Conservation (phyloP, 2,888 invertebrate genomes). For the Rotaria socialis region DNA sequence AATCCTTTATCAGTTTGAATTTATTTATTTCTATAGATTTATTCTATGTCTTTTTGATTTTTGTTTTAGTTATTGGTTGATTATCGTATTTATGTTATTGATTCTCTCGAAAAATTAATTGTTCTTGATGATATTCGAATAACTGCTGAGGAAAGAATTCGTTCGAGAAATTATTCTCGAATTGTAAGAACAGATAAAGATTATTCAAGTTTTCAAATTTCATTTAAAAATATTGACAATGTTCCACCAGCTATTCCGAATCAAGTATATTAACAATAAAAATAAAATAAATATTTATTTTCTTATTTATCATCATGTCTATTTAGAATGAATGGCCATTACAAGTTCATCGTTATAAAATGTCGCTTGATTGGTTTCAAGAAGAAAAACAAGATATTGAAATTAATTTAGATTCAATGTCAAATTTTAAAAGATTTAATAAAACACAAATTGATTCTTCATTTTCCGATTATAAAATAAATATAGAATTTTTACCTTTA, state of each 20-base stretch:
- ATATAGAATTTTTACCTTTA: background rate
- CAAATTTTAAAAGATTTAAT: background rate
- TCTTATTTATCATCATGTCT: too few relatives aligned
- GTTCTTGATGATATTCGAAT: conserved; percentile 57
- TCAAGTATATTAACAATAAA: background rate
- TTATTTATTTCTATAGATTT: too few relatives aligned
- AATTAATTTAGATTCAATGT: background rate
- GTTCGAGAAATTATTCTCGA: background rate
- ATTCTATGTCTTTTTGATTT: background rate
- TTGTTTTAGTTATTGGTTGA: conserved; percentile 54
- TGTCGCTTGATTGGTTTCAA: background rate
- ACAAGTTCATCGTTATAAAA: background rate
- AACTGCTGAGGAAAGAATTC: conserved; percentile 55
- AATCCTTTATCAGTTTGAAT: conserved; percentile 56
- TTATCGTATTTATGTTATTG: conserved; percentile 58
- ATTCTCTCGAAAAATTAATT: conserved; percentile 53
- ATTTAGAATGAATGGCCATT: background rate
- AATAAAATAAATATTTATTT: too few relatives aligned
- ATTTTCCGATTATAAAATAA: background rate
- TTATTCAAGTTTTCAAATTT: background rate
- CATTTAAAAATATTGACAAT: background rate
- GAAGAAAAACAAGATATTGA: background rate
- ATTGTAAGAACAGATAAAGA: background rate
- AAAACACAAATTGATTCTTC: background rate
- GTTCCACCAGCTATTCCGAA: background rate